Base-by-base conservation (phyloP, 2,113 vertebrate genomes). In the Stigmatopora nigra region DNA sequence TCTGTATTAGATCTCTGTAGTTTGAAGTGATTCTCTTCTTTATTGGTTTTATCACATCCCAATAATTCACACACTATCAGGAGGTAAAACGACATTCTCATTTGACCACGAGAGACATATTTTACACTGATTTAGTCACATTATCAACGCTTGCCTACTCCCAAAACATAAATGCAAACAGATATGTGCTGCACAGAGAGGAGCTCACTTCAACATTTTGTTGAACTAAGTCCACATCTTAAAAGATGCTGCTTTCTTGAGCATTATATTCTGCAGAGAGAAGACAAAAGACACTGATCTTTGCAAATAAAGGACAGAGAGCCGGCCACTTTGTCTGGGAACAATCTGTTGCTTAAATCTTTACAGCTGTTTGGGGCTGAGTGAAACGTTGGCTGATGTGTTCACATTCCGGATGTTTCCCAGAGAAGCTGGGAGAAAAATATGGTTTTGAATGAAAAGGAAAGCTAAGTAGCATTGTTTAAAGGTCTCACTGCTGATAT, bases 281-380 rank as follows among this genome's bases (percentile, higher is more conserved):
- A 9, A 19, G 10, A 59, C n/a, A 11, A 14, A 22, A 35, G 31
- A 38, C 25, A 44, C 12, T 67, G 25, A 61, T 71, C 64, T 69
- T 47, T 68, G 61, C 31, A 31, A 48, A 14, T 31, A 31, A 31
- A 15, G 2, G 61, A 46, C 67, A 38, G 1, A 2, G 52, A 55
- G 72, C 52, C 19, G 56, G 78, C 70, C 59, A 56, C 70, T 72
- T 69, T 82, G 68, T 78, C 78, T 75, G 80, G 77, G 22, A 77
- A 68, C 59, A 41, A 61, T 7, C 19, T 58, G 15, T 55, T 53
- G 17, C 22, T 63, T 35, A n/a, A 62, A 4, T 62, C 69, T 44
- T 45, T 41, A 16, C n/a, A 63, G 44, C 55, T 65, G 59, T 65
- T 56, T 69, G 49, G 20, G 64, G 49, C 15, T 46, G 52, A 69